Conservation (phyloP, 2,888 invertebrate species). For the Ennomos fuscantarius region DNA sequence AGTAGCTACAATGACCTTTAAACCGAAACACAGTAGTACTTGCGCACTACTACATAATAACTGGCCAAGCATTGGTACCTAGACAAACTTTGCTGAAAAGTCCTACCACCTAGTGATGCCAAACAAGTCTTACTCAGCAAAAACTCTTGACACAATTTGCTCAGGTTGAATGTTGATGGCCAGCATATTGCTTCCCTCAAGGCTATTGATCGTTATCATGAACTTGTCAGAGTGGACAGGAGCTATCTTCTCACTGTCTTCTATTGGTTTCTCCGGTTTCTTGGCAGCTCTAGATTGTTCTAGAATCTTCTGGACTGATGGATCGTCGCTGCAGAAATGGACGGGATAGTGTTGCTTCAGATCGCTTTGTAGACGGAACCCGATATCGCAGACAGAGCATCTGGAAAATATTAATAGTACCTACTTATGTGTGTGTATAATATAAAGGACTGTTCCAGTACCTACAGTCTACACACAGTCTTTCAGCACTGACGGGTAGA, state of each 20-base stretch:
- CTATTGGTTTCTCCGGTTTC: background rate
- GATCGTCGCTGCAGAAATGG: constrained; percentile 63
- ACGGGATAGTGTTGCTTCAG: constrained; percentile 75
- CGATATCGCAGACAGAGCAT: constrained; percentile 70
- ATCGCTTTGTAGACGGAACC: constrained; percentile 72
- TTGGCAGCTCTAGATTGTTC: background rate
- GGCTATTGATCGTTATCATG: constrained; percentile 64
- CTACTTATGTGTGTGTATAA: background rate
- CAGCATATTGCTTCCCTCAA: constrained; percentile 60
- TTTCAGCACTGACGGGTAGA: too few relatives aligned
- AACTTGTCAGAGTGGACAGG: constrained; percentile 45
- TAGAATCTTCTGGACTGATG: constrained; percentile 29
- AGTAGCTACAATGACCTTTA: too few relatives aligned
- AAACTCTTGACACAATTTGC: too few relatives aligned
- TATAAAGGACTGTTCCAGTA: too few relatives aligned
- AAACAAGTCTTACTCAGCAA: too few relatives aligned
- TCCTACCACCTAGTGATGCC: too few relatives aligned
- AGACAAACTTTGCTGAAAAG: too few relatives aligned
- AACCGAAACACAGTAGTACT: too few relatives aligned
- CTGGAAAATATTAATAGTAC: constrained; percentile 54
- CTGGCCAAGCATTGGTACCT: too few relatives aligned
- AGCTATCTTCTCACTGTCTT: constrained; percentile 14
- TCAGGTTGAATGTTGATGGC: constrained; percentile 65
- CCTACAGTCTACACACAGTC: too few relatives aligned
- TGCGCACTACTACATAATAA: too few relatives aligned